Base-by-base conservation (phyloP, 2,797 vertebrate genomes). In the Odontamblyopus rebecca region DNA sequence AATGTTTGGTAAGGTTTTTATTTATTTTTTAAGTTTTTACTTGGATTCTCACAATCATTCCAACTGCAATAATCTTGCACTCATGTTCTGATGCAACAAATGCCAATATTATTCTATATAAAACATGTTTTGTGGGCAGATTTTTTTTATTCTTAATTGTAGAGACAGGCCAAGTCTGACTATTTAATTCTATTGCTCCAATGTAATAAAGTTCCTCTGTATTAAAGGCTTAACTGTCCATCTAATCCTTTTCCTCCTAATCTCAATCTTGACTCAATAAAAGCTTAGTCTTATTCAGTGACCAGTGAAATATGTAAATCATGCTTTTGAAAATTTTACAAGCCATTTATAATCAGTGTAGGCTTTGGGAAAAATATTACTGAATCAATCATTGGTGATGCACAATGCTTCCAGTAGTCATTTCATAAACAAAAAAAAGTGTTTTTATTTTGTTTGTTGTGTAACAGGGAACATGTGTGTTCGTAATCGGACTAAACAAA, bases 211-310 rank as follows among this genome's bases (percentile, higher is more conserved):
- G 82, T 63, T 69, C 75, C 30, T 68, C 32, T 77, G 78, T 84
- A 85, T 88, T 86, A 83, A 79, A 82, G 71, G 75, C 72, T 89
- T 86, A 91, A 56, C 86, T 74, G 80, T 79, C 80, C 70, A 70
- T 82, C 80, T 90, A 91, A 91, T 91, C 90, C 84, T 81, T 80
- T 83, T 75, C 27, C 73, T 53, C 56, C 38, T 93, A 91, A 92
- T 92, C 91, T 83, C 73, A 56, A 54, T n/a, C 68, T 74, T 80
- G 41, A 60, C 73, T 74, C 53, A 76, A 73, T 76, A 71, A 71
- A 23, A 50, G 67, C 32, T 77, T 76, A 71, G 77, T 65, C 75
- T 67, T 78, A 78, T 72, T 64, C 68, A 73, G 73, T 71, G 68
- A 81, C 57, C 23, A 72, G 29, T 35, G 4, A 4, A 38, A 9